These are phyloP conservation scores for Isotomurus palustris DNA, from an alignment of 2,888 invertebrate genomes.

Conservation along the genomic window DNA sequence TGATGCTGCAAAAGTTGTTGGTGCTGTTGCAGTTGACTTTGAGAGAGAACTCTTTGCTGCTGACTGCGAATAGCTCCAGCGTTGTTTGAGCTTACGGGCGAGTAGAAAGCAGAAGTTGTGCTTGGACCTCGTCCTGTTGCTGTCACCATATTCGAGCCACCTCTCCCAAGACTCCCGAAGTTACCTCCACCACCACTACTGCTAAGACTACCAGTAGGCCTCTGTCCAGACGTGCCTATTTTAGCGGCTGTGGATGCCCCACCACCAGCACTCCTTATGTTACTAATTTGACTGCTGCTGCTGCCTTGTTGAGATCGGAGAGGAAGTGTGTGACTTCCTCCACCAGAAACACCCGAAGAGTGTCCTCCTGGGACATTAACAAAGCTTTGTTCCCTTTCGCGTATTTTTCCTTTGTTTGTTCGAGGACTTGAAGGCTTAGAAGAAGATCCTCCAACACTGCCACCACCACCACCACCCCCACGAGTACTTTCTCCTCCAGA, in stretches of 20 bases:
- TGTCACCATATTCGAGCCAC: constrained; percentile 22
- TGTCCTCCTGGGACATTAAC: too few relatives aligned
- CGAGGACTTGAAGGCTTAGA: too few relatives aligned
- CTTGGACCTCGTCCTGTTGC: constrained; percentile 30
- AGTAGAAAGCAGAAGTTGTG: constrained; percentile 32
- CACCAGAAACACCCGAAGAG: constrained; percentile 11
- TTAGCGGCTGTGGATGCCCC: too few relatives aligned
- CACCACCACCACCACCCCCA: constrained; percentile 25
- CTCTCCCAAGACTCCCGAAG: background rate
- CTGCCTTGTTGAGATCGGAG: too few relatives aligned
- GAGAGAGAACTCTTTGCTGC: constrained; percentile 7
- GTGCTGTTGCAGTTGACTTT: constrained; percentile 17
- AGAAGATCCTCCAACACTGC: too few relatives aligned
- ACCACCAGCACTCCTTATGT: background rate
- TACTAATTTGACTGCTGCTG: constrained; percentile 1
- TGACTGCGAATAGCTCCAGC: constrained; percentile 17
- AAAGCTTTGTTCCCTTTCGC: background rate
- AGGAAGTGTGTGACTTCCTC: constrained; percentile 1
- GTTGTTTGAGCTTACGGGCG: constrained; percentile 23
- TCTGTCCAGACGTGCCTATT: constrained; percentile 18
- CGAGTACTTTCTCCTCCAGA: constrained; percentile 17
- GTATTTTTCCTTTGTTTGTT: background rate
- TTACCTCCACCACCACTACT: constrained; percentile 21
- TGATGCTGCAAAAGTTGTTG: constrained; percentile 18
- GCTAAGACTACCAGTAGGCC: constrained; percentile 14